Evolutionary conservation across 2,113 vertebrate species (phyloP), one percentile per base, ranked within the genome.

Genomic region (Geothlypis trichas): DNA sequence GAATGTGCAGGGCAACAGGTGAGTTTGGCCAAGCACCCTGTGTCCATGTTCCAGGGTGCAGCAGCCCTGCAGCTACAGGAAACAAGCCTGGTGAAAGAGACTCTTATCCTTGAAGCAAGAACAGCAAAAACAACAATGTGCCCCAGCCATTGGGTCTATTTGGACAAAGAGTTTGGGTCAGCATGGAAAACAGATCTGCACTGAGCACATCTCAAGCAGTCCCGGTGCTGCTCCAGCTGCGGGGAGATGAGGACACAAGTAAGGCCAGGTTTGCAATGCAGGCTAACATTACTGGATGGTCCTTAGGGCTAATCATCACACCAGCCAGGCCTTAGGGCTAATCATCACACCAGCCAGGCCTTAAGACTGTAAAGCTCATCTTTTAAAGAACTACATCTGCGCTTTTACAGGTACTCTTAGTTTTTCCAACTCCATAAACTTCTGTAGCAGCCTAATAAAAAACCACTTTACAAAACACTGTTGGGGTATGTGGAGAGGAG

Each of bases 361-460:
- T 41, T 22, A 52, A 37, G 23, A n/a, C 51, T 86, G 42, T 41
- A 88, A 80, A 95, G 39, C 63, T 63, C 83, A 90, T 90, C 88
- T 94, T 80, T 71, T 77, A 55, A 90, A 91, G 82, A 59, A 57
- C 63, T 42, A 31, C 62, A 81, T 74, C 55, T 77, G 69, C 63
- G 30, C 47, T 88, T 96, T 91, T 88, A 89, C 85, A 86, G 90
- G 75, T 80, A 83, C 58, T 87, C 39, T 82, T 82, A 6, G 66
- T 58, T 80, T 66, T 89, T 49, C 81, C 81, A 92, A 83, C 78
- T 91, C 91, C 52, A 93, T 91, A 95, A 96, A 95, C 23, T 93
- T 73, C 84, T 85, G 78, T 66, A 83, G 90, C 84, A 95, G 59
- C 35, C 82, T 90, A 90, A 94, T 96, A 96, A 96, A 96, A 94